phyloP scores from a whole-genome alignment of 2,113 vertebrate genomes.

The Phalacrocorax carbo region DNA sequence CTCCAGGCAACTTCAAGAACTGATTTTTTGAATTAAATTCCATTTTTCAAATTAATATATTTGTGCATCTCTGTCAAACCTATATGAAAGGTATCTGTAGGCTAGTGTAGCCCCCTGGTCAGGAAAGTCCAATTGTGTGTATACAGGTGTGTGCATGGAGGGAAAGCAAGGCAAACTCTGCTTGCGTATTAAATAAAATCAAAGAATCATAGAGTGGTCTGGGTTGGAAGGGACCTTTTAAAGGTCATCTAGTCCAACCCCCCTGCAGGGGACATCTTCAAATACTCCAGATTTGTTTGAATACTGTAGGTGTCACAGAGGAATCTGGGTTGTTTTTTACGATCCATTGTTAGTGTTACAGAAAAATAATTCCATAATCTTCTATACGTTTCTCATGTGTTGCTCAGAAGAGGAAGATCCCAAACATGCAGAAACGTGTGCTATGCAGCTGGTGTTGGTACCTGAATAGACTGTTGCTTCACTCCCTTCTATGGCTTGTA shows the following conservation, averaged over 20 bases:
- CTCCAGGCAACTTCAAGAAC: background rate
- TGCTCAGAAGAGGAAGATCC: background rate
- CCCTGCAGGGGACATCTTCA: background rate
- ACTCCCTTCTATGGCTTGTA: background rate
- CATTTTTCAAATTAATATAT: background rate
- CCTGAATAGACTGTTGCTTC: background rate
- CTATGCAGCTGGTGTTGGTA: background rate
- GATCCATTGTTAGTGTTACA: background rate
- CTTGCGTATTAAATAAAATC: background rate
- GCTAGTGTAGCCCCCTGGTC: background rate
- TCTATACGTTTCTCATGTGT: background rate
- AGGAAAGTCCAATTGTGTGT: background rate
- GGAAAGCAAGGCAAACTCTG: background rate
- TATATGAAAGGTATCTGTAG: background rate
- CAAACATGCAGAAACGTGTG: background rate
- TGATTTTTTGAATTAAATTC: background rate
- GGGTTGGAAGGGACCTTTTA: background rate
- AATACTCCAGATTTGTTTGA: background rate
- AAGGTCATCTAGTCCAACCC: background rate
- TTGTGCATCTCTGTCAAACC: background rate
- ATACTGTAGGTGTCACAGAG: background rate
- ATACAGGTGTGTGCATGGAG: background rate
- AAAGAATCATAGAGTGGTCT: background rate
- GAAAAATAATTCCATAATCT: background rate
- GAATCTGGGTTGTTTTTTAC: background rate